These are phyloP conservation scores for Molothrus ater DNA, from an alignment of 2,797 vertebrate genomes.

Conservation along the genomic window DNA sequence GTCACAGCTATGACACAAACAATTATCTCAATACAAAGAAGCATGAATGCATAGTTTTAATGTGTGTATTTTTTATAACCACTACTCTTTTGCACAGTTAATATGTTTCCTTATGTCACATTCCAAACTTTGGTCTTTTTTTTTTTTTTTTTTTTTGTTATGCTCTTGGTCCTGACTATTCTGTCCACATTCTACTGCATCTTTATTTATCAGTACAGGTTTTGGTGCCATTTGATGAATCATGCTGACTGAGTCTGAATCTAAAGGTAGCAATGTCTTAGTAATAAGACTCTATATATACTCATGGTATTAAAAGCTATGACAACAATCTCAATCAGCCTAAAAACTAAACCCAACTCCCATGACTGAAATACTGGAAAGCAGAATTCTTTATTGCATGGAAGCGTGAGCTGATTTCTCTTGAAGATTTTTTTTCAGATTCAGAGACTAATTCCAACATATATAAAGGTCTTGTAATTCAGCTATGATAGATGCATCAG, in stretches of 20 bases:
- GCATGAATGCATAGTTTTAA: background rate
- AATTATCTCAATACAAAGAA: background rate
- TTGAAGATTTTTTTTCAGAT: background rate
- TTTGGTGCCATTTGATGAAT: background rate
- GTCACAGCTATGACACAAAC: background rate
- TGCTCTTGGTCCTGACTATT: background rate
- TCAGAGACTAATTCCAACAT: background rate
- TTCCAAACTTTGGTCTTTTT: background rate
- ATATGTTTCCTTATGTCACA: background rate
- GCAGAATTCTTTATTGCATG: background rate
- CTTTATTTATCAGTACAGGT: background rate
- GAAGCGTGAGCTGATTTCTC: background rate
- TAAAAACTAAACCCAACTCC: background rate
- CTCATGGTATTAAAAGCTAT: background rate
- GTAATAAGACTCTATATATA: background rate
- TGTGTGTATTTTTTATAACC: background rate
- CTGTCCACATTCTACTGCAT: background rate
- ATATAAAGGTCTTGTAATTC: background rate
- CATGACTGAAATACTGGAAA: background rate
- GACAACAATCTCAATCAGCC: background rate
- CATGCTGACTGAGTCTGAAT: background rate
- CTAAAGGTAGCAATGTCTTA: background rate
- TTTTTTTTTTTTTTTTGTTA: background rate
- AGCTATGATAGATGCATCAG: background rate
- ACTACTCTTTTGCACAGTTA: background rate